Evolutionary conservation across 2,888 invertebrate genomes (phyloP).

Genomic region (Morpho deidamia): DNA sequence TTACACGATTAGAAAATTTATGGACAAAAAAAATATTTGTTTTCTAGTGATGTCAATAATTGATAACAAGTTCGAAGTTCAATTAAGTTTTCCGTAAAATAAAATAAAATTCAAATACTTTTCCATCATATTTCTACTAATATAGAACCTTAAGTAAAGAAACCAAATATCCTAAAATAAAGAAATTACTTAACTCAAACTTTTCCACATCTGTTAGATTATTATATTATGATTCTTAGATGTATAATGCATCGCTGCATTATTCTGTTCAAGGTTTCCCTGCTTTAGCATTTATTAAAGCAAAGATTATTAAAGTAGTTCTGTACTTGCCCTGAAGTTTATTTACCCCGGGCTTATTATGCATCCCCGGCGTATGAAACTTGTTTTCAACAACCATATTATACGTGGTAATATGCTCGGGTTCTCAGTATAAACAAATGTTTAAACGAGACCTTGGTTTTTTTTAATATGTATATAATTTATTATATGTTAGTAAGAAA

Average conservation of each 20-base stretch:
- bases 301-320: conserved; percentile 23
- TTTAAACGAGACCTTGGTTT: not conserved
- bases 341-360: conserved; percentile 21
- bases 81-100: too few species aligned
- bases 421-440: conserved; percentile 8
- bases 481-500: not conserved
- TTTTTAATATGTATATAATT: not conserved
- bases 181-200: too few species aligned
- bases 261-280: not conserved
- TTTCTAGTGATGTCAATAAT: too few species aligned
- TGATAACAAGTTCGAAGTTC: too few species aligned
- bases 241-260: not conserved
- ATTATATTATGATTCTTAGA: not conserved
- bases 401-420: conserved; percentile 9
- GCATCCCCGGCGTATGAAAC: conserved; percentile 19
- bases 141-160: too few species aligned
- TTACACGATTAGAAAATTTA: too few species aligned
- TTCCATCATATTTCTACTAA: too few species aligned
- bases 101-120: too few species aligned
- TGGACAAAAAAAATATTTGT: too few species aligned
- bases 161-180: too few species aligned
- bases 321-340: conserved; percentile 17
- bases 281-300: conserved; percentile 12
- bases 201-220: too few species aligned
- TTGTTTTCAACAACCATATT: conserved; percentile 21